phyloP scores from a whole-genome alignment of 2,797 vertebrate species.

The Pantherophis vulpinus region DNA sequence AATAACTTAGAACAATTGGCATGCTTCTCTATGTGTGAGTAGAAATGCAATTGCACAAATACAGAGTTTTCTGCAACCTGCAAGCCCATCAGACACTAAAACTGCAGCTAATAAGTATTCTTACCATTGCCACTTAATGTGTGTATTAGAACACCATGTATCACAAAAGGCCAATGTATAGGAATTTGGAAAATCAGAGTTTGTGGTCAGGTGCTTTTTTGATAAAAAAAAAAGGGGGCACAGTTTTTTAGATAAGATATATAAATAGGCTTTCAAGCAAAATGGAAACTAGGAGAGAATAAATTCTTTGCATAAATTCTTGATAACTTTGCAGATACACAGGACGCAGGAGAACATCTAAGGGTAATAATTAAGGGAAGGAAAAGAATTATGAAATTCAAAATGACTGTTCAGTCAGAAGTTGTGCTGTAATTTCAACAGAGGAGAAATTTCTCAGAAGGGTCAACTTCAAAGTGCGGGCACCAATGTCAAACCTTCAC shows the following conservation, averaged over 20 bases:
- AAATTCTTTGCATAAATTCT: neutral
- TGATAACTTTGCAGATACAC: neutral
- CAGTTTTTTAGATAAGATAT: neutral
- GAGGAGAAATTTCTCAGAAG: neutral
- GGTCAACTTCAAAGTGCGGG: neutral
- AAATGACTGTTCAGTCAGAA: neutral
- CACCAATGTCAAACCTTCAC: no score
- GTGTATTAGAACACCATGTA: neutral
- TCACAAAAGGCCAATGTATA: neutral
- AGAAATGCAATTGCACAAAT: neutral
- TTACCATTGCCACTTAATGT: neutral
- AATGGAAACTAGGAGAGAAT: neutral
- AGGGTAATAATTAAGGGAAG: neutral
- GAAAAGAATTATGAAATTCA: neutral
- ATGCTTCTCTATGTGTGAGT: neutral
- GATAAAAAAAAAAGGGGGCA: neutral
- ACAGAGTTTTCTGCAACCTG: neutral
- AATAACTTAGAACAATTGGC: no score
- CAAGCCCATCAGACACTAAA: no score
- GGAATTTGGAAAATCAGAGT: neutral
- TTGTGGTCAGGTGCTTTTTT: neutral
- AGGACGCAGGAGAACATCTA: neutral
- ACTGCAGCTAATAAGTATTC: neutral
- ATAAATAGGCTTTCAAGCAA: neutral
- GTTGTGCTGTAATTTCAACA: neutral